Evolutionary conservation across 2,113 vertebrate species (phyloP).

Genomic region (Gavialis gangeticus): DNA sequence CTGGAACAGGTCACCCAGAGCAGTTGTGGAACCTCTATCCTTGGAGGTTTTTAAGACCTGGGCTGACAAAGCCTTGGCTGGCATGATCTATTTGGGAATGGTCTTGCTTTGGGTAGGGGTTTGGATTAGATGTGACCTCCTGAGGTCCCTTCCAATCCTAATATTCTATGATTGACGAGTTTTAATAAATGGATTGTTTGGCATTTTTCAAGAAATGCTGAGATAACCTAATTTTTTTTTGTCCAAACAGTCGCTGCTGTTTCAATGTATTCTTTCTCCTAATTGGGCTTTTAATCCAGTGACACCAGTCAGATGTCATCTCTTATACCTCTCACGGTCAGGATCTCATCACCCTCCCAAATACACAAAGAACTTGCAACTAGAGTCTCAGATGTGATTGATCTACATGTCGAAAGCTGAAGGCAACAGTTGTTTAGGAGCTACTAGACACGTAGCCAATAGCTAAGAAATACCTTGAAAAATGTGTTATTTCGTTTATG

Average conservation of each 20-base stretch:
- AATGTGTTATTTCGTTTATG: not conserved
- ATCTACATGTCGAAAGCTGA: not conserved
- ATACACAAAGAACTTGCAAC: not conserved
- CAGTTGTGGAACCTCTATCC: no score
- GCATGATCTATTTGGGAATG: no score
- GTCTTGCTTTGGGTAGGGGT: no score
- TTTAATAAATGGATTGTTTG: not conserved
- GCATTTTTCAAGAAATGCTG: not conserved
- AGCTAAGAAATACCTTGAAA: constrained; percentile 26
- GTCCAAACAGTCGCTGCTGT: not conserved
- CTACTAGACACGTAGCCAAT: not conserved
- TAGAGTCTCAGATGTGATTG: not conserved
- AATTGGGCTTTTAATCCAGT: not conserved
- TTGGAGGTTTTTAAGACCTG: no score
- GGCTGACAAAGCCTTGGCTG: no score
- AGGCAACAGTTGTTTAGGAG: not conserved
- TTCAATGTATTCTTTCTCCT: not conserved
- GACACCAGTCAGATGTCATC: not conserved
- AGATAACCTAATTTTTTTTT: not conserved
- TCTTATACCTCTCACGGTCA: not conserved
- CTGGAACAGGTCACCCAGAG: no score
- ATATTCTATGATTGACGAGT: no score
- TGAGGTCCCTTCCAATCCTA: no score
- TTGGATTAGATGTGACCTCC: no score
- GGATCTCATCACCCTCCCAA: not conserved